Conservation (phyloP, 2,888 invertebrate species). For the Euphydryas editha region DNA sequence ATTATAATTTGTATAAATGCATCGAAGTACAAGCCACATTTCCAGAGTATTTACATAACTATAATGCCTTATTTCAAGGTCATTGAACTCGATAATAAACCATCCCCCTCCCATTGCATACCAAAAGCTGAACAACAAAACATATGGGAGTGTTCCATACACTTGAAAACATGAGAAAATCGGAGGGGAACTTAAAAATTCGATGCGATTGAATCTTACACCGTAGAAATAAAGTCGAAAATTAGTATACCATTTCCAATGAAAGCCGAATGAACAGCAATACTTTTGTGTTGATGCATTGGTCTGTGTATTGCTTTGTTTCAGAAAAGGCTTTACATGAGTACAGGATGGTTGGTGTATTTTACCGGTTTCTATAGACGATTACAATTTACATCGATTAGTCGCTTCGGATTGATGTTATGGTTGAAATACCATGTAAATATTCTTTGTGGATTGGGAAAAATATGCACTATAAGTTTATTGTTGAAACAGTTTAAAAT, state of each 20-base stretch:
- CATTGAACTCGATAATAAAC: constrained; percentile 36
- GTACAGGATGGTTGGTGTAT: constrained; percentile 20
- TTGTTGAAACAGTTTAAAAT: too few relatives aligned
- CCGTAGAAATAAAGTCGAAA: constrained; percentile 35
- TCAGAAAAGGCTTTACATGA: constrained; percentile 26
- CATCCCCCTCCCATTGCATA: constrained; percentile 32
- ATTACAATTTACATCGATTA: constrained; percentile 27
- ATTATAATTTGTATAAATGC: too few relatives aligned
- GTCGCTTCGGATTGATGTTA: constrained; percentile 3
- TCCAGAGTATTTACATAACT: neutral
- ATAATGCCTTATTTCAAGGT: constrained; percentile 26
- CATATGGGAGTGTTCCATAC: constrained; percentile 45
- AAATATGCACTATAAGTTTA: neutral
- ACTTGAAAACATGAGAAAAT: constrained; percentile 42
- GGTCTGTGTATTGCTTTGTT: constrained; percentile 39
- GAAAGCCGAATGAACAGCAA: constrained; percentile 37
- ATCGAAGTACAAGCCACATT: neutral
- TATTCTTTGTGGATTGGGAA: neutral
- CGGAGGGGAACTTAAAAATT: constrained; percentile 36
- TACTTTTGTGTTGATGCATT: constrained; percentile 38
- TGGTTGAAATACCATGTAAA: neutral
- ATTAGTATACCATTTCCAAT: constrained; percentile 25
- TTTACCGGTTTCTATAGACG: constrained; percentile 38
- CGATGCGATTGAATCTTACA: constrained; percentile 26
- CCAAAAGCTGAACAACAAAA: constrained; percentile 44